phyloP scores from a whole-genome alignment of 2,888 invertebrate genomes.

The Vandiemenella viatica region DNA sequence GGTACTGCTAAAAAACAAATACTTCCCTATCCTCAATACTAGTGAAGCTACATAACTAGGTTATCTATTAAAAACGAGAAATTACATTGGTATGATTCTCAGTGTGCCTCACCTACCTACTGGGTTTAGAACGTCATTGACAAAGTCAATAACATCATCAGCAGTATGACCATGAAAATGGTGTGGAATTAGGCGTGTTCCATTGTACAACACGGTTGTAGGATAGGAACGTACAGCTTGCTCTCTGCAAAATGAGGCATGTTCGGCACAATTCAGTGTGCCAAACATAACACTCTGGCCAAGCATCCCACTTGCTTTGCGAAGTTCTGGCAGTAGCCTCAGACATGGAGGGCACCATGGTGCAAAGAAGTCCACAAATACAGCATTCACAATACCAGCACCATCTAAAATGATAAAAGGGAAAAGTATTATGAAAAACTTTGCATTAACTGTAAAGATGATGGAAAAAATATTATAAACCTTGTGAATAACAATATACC shows the following conservation, averaged over 20 bases:
- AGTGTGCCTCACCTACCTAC: constrained; percentile 30
- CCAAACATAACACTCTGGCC: constrained; percentile 39
- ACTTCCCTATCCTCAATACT: too few species aligned
- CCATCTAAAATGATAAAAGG: constrained; percentile 1
- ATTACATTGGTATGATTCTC: too few species aligned
- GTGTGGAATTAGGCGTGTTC: constrained; percentile 38
- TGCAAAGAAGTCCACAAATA: constrained; percentile 63
- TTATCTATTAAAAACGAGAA: too few species aligned
- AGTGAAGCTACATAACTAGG: too few species aligned
- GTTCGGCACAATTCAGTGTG: constrained; percentile 51
- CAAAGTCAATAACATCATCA: constrained; percentile 44
- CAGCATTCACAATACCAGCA: constrained; percentile 21
- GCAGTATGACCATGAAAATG: constrained; percentile 45
- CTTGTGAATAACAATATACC: too few species aligned
- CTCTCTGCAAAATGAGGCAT: constrained; percentile 38
- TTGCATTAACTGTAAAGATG: too few species aligned
- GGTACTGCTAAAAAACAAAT: too few species aligned
- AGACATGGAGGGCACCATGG: constrained; percentile 69
- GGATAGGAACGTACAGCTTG: constrained; percentile 51
- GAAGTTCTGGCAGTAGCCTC: constrained; percentile 47
- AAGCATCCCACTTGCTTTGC: constrained; percentile 42
- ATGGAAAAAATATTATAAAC: too few species aligned
- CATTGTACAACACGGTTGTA: constrained; percentile 50
- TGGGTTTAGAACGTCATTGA: constrained; percentile 39
- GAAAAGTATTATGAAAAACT: background rate